Evolutionary conservation across 2,888 invertebrate species (phyloP).

Genomic region (Latheticus oryzae): DNA sequence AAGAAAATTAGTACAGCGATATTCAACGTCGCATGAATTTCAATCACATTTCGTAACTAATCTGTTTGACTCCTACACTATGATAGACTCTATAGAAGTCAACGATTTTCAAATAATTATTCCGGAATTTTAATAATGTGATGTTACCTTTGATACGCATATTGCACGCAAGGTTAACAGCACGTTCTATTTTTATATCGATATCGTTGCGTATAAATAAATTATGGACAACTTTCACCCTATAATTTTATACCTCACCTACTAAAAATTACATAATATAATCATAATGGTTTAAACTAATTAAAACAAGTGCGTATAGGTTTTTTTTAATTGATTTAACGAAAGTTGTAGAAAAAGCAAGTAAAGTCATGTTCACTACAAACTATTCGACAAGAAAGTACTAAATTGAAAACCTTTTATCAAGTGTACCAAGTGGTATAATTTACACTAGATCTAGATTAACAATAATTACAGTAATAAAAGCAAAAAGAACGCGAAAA

Average conservation of each 20-base stretch:
- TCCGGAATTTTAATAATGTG: constrained; percentile 28
- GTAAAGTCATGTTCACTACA: constrained; percentile 1
- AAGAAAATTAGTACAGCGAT: constrained; percentile 24
- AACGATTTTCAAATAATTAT: constrained; percentile 22
- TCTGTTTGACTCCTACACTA: constrained; percentile 11
- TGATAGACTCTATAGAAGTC: constrained; percentile 1
- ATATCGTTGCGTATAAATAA: constrained; percentile 31
- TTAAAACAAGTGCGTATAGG: constrained; percentile 11
- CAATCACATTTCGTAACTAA: constrained; percentile 23
- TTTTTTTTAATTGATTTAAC: no score
- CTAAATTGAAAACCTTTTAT: no score
- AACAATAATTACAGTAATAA: constrained; percentile 5
- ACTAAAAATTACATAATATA: constrained; percentile 33
- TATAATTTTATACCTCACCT: constrained; percentile 20
- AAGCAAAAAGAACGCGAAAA: no score
- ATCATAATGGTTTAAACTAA: constrained; percentile 18
- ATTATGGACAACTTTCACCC: constrained; percentile 37
- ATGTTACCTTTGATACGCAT: constrained; percentile 31
- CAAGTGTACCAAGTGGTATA: constrained; percentile 21
- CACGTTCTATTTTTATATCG: constrained; percentile 34
- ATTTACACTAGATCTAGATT: constrained; percentile 26
- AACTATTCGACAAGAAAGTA: no score
- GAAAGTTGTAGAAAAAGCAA: constrained; percentile 3
- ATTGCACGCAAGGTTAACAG: constrained; percentile 36
- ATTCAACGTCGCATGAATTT: constrained; percentile 14